Base-by-base conservation (phyloP, 2,113 vertebrate genomes). In the Bombycilla garrulus region DNA sequence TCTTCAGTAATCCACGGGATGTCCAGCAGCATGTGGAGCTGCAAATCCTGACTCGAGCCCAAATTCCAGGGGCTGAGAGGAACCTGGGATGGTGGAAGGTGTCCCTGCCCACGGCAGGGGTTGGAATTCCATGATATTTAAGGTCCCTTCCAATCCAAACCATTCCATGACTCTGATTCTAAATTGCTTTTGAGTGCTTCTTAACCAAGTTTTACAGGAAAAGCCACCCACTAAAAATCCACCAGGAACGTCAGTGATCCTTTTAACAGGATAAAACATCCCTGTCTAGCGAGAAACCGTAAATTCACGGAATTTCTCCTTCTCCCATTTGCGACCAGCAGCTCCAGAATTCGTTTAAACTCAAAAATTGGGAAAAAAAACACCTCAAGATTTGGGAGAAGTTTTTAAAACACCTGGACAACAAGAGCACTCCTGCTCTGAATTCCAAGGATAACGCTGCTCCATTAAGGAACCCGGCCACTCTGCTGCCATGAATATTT, bases 401-500 rank as follows among this genome's bases (percentile, higher is more conserved):
- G 64, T 73, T 96, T 81, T 91, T 58, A 66, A 91, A 91, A 86
- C 64, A 50, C 33, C 69, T 22, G 42, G 96, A 76, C 91, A 61
- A 82, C 80, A 40, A 80, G 40, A 26, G 26, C 57, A 19, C 44
- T 94, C 64, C 35, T 33, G 44, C 84, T 92, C 29, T 29, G 61
- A 77, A 69, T 64, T 72, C 21, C 6, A 56, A 81, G 62, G 57
- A 65, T 64, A 42, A 28, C 0, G 25, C 26, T 38, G 72, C 23
- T 92, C 91, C 94, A 89, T 95, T 96, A 95, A 95, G 45, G 14
- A 65, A 70, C 53, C 31, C 12, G 6, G 69, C 66, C 93, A 87
- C 86, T 95, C 95, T 24, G 57, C 84, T 85, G 6, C 23, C 84
- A 97, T 96, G 51, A 97, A 96, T 97, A 95, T 97, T 97, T 97